Evolutionary conservation across 2,797 vertebrate genomes (phyloP).

Genomic region (Melanitta fusca): DNA sequence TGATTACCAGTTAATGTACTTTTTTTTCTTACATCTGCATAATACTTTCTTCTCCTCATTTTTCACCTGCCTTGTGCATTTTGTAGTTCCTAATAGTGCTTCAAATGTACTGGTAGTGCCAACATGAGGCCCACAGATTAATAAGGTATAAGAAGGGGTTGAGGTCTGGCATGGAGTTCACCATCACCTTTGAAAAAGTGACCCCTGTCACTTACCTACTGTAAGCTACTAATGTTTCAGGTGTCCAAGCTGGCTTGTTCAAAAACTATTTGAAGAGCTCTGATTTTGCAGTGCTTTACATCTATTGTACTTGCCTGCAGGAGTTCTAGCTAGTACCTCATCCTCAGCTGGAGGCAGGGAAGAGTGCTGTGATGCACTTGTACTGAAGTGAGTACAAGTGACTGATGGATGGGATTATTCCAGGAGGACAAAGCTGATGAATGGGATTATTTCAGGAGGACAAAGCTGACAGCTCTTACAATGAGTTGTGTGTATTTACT

Average conservation of each 20-base stretch:
- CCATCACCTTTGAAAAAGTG: not conserved
- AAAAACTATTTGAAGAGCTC: not conserved
- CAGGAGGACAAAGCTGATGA: not conserved
- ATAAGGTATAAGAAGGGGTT: not conserved
- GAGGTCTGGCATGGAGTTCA: not conserved
- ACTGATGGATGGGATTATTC: not conserved
- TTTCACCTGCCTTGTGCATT: accelerated
- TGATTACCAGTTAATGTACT: not conserved
- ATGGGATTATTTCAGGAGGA: not conserved
- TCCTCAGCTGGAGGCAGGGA: not conserved
- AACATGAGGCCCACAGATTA: not conserved
- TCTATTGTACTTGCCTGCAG: not conserved
- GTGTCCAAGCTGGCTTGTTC: not conserved
- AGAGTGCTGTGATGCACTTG: not conserved
- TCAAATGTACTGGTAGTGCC: not conserved
- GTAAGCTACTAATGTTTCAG: not conserved
- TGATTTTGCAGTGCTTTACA: not conserved
- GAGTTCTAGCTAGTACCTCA: not conserved
- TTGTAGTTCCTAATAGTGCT: not conserved
- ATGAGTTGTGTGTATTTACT: not conserved
- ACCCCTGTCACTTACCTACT: not conserved
- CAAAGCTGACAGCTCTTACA: not conserved
- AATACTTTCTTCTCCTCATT: not conserved
- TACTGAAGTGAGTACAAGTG: accelerated
- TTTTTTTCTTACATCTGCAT: not conserved